A percentile compares a stretch with the other conserved stretches of the same genome.
phyloP scores from a whole-genome alignment of 2,888 invertebrate species.

The Argyresthia albistria region DNA sequence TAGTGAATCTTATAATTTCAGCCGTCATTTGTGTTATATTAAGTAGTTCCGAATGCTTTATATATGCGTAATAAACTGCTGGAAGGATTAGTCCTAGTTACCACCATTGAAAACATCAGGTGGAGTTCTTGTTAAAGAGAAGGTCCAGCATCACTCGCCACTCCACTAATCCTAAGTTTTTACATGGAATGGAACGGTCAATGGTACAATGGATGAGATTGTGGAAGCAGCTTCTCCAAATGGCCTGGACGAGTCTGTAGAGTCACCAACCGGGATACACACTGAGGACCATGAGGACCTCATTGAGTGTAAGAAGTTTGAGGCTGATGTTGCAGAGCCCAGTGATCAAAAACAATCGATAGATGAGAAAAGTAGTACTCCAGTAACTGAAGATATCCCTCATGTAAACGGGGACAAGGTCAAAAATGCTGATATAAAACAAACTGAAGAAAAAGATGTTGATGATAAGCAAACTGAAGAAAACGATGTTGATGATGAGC shows the following conservation, averaged over 20 bases:
- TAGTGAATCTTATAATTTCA: not conserved
- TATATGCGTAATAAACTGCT: not conserved
- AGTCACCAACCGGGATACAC: not conserved
- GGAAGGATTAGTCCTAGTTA: slow-evolving; percentile 23
- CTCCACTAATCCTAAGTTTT: slow-evolving; percentile 12
- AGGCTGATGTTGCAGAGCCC: too few relatives aligned
- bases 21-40: not conserved
- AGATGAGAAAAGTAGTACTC: too few relatives aligned
- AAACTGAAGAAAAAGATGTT: too few relatives aligned
- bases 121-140: slow-evolving; percentile 22
- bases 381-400: not conserved
- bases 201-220: slow-evolving; percentile 48
- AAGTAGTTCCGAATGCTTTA: not conserved
- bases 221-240: slow-evolving; percentile 24
- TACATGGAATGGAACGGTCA: slow-evolving; percentile 51
- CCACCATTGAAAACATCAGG: slow-evolving; percentile 53
- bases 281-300: too few relatives aligned
- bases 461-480: too few relatives aligned
- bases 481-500: too few relatives aligned
- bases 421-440: not conserved
- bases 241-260: slow-evolving; percentile 11
- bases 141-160: not conserved
- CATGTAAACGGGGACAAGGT: not conserved
- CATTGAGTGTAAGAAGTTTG: too few relatives aligned
- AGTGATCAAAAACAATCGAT: too few relatives aligned